Base-by-base conservation (phyloP, 2,113 vertebrate species). In the Tyto alba region DNA sequence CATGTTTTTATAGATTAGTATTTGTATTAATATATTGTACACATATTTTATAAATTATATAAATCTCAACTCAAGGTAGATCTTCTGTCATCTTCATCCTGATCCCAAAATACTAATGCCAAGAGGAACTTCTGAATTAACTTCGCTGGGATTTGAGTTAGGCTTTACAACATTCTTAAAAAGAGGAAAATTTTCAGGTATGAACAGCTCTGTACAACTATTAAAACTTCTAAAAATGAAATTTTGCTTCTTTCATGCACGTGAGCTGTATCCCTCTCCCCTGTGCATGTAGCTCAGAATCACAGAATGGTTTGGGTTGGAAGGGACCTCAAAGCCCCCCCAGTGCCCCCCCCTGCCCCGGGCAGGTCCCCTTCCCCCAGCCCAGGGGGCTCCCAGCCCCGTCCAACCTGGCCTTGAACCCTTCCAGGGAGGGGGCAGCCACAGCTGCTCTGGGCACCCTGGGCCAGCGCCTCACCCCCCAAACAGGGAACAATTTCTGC, bases 1-100 rank as follows among this genome's bases (percentile, higher is more conserved):
- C 3, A 4, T 48, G 26, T 40, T 63, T 89, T 80, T 48, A 36
- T 30, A 60, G 2, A 16, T 25, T 56, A 47, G 9, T 64, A 50
- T 41, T 72, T 45, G 4, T 53, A 21, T 71, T 3, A 43, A 11
- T 30, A 4, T 21, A 27, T n/a, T 52, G 12, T 11, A 68, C 19
- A n/a, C 1, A 11, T 45, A 36, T 56, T 71, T 72, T 59, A 16
- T 26, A 4, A 11, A 13, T 47, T 26, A 2, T 2, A 11, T 34
- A 47, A 60, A 82, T 23, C 32, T 18, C 32, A 75, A 36, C 10
- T 82, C 18, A 14, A 32, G 64, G 41, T 50, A 55, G 15, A 50
- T 7, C 8, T 41, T 29, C 63, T 4, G 1, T 4, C 11, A 17
- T 73, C 8, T 56, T 56, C 7, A 30, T 8, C 1, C 11, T 3